Evolutionary conservation across 2,888 invertebrate species (phyloP), one percentile per base, ranked within the genome.

Genomic region (Lordiphosa andalusiaca): DNA sequence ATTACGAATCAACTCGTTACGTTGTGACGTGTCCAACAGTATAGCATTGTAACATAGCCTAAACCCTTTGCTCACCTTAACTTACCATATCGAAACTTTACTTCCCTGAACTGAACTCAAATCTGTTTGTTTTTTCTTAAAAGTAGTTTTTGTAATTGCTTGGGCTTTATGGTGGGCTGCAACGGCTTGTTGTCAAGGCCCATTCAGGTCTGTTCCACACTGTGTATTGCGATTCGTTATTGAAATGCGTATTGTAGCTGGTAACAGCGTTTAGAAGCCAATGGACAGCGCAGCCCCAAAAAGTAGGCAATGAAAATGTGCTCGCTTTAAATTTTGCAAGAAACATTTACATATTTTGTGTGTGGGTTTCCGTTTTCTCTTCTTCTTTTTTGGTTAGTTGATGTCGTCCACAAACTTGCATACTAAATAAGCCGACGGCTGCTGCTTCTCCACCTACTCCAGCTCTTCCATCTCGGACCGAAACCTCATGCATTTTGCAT

Each of bases 391-490:
- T 53, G 66, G 75, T 78, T 69, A 69, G 80, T 73, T 76, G 64
- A 81, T 73, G 77, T 71, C 84, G 67, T 71, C 64, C 67, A 77
- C 73, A 84, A 84, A 73, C 69, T 56, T 69, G 84, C 80, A 84
- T 82, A 82, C 76, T 74, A 82, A 86, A 82, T 84, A 80, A 80
- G 76, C 70, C 67, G 33, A 42, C 57, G 57, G 66, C 47, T 39
- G 13, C 48, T 37, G 9, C 6, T 12, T 30, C 36, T 42, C 12
- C 42, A 12, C 7, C 10, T 16, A 1, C 44, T 39, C 53, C 30
- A 3, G 10, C 13, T 33, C 1, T n/a, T 16, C 21, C 40, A n/a
- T 16, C 39, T 46, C 39, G 52, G 58, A 10, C 30, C 30, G 4
- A 30, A 30, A 30, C 30, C 54, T 71, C 71, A 52, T 78, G 68